Evolutionary conservation across 2,113 vertebrate species (phyloP), one percentile per base, ranked within the genome.

Genomic region (Odocoileus virginianus): DNA sequence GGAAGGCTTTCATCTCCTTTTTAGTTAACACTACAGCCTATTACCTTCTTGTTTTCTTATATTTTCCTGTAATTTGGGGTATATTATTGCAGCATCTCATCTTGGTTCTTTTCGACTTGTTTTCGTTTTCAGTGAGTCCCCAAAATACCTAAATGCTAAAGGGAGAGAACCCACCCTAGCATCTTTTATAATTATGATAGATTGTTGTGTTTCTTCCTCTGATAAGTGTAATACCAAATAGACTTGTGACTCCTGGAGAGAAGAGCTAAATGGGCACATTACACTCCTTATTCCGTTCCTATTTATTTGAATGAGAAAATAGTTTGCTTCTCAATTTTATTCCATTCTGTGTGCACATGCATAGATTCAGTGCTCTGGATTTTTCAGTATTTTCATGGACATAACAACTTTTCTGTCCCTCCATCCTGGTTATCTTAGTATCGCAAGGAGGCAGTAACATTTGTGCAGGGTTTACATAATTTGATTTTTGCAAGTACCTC

Each of bases 1-100:
- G 61, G 76, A 95, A 96, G 91, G 93, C 82, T 89, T 95, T 96
- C 76, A 54, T 94, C n/a, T 61, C 33, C 33, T 96, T 82, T 95
- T 81, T 43, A 79, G 84, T 94, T 94, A 95, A 54, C 33, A 25
- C 7, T 16, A 1, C 17, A 83, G 43, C 84, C 30, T 61, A 13
- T 78, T 87, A 74, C 60, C 40, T 71, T 91, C 82, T 52, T 92
- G 60, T 87, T 89, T 94, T 54, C 89, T 95, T 57, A 13, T 1
- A 11, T 78, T 96, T 92, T 93, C 93, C 71, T 97, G 47, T 89
- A 95, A 67, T 95, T 91, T 86, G 27, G 50, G 92, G 58, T 50
- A 47, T 33, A 47, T 85, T 96, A 47, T 78, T 43, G 78, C 50
- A 33, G 33, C 23, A 8, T 91, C 92, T 89, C 6, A 30, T 93